Evolutionary conservation across 2,888 invertebrate genomes (phyloP), one percentile per base, ranked within the genome.

Genomic region (Gortyna flavago): DNA sequence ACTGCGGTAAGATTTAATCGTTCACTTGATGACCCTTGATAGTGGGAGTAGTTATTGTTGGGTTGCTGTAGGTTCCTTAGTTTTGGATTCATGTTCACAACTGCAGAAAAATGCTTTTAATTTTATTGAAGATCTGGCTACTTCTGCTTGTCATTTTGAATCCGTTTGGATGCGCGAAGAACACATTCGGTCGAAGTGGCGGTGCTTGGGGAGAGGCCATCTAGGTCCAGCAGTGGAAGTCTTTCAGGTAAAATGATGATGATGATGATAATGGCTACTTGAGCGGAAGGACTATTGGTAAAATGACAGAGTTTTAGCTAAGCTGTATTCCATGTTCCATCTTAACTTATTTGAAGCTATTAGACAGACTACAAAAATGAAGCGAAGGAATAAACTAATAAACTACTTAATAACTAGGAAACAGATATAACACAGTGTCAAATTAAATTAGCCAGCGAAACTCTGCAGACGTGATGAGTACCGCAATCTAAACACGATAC

Each of bases 1-100:
- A 70, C 54, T 54, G 71, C 41, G 59, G 67, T 71, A 57, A 74
- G 71, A 67, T 68, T 65, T 59, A 64, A 82, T 82, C 83, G 62
- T 13, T 7, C n/a, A 35, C 18, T 62, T 35, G 61, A 72, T 82
- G 72, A 77, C 69, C 72, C 66, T 16, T 41, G 82, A 77, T 72
- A 64, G 13, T 29, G 21, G 8, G 7, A 65, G 51, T 64, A 59
- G 16, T 80, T 57, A 80, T 59, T 69, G 57, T 16, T 2, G 6
- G 41, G 1, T n/a, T 54, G 18, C 29, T 38, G 0, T 29, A 18
- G 18, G 9, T n/a, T 29, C 29, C 11, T 61, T 61, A 5, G 35
- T 38, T 48, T 71, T 29, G 7, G 2, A 41, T 69, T 41, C n/a
- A 11, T 35, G 35, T 69, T 21, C 35, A 35, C 4, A 7, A n/a